Conservation (phyloP, 2,113 vertebrate species). For the Pavo muticus region DNA sequence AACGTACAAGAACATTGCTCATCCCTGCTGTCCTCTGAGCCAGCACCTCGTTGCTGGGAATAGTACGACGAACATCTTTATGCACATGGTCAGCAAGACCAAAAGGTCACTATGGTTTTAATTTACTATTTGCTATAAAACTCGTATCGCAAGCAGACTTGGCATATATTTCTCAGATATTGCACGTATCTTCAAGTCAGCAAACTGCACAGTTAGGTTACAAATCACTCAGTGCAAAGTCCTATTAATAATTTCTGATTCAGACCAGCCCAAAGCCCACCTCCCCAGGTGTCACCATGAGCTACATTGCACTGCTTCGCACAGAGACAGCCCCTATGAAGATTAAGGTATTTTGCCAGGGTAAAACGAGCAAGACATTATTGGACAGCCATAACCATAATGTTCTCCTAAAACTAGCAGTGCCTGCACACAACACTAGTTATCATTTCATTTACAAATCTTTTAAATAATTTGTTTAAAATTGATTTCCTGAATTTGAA, state of each 20-base stretch:
- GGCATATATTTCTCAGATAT: constrained; percentile 30
- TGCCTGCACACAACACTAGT: background rate
- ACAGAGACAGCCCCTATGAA: background rate
- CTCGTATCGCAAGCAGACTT: constrained; percentile 13
- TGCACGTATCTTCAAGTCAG: background rate
- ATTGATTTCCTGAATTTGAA: background rate
- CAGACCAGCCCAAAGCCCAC: background rate
- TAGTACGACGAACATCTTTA: constrained; percentile 81
- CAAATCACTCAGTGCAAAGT: background rate
- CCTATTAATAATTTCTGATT: background rate
- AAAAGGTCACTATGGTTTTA: constrained; percentile 84
- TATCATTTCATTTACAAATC: background rate
- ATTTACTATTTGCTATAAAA: constrained; percentile 83
- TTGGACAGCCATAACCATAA: background rate
- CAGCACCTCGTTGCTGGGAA: constrained; percentile 74
- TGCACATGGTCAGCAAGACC: constrained; percentile 77
- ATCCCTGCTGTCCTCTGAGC: constrained; percentile 51
- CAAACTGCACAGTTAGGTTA: constrained; percentile 35
- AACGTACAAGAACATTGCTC: constrained; percentile 66
- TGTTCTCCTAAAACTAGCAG: background rate
- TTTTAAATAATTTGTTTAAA: background rate
- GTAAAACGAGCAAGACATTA: background rate
- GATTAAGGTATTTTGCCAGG: background rate
- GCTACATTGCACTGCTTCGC: background rate
- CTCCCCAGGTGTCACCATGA: background rate